phyloP scores from a whole-genome alignment of 2,797 vertebrate species.

The Remorina albescens region DNA sequence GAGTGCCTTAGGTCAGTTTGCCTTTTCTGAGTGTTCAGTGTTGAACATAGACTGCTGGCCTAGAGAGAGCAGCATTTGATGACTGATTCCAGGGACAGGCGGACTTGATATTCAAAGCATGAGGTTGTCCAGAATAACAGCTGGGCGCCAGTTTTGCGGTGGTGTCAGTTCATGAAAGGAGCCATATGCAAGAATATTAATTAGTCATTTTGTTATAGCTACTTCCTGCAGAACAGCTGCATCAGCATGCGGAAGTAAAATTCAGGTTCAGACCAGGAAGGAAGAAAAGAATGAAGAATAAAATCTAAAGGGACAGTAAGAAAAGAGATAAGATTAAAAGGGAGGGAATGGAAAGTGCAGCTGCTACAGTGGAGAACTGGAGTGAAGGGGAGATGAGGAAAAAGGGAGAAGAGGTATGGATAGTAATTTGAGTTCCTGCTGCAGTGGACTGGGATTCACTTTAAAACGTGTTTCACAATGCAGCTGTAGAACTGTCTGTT shows the following conservation, averaged over 20 bases:
- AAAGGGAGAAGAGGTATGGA: background rate
- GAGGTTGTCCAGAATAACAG: background rate
- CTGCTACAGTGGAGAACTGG: background rate
- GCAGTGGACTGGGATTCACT: conserved; percentile 37
- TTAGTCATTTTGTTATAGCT: background rate
- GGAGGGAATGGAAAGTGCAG: background rate
- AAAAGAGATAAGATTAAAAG: background rate
- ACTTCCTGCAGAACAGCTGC: background rate
- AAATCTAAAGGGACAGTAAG: background rate
- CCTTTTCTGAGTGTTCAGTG: background rate
- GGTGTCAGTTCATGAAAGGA: conserved; percentile 3
- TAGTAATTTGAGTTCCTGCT: conserved; percentile 32
- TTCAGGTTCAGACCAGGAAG: background rate
- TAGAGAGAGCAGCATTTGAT: background rate
- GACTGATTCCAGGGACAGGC: background rate
- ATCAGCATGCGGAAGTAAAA: background rate
- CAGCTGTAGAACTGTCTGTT: conserved; percentile 55
- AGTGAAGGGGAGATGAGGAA: conserved; percentile 33
- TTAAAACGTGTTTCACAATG: conserved; percentile 43
- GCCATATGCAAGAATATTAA: conserved; percentile 6
- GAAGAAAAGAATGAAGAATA: background rate
- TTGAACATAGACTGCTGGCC: background rate
- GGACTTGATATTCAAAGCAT: background rate
- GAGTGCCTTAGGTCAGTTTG: background rate
- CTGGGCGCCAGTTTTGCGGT: background rate